Conservation (phyloP, 2,888 invertebrate genomes). For the Congeria kusceri region DNA sequence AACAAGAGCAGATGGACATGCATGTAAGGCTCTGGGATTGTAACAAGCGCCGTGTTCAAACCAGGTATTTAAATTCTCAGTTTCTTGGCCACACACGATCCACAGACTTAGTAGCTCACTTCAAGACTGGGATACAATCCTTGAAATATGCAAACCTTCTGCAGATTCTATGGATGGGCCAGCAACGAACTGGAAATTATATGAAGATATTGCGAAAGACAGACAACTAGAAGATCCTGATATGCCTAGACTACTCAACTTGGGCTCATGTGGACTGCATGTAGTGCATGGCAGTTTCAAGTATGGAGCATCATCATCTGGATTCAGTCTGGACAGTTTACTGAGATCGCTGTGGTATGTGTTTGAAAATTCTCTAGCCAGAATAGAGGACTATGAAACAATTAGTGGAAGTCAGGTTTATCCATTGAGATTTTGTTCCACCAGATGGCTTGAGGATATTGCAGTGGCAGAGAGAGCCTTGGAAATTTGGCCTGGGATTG, state of each 20-base stretch:
- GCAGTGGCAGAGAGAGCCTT: conserved; percentile 43
- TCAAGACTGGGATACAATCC: conserved; percentile 17
- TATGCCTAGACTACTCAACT: conserved; percentile 31
- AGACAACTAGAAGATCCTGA: conserved; percentile 26
- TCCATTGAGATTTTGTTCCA: conserved; percentile 68
- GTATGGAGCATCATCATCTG: conserved; percentile 34
- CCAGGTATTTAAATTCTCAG: conserved; percentile 43
- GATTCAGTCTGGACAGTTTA: conserved; percentile 62
- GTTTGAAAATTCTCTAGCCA: conserved; percentile 77
- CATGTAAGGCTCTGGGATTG: conserved; percentile 37
- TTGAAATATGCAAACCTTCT: conserved; percentile 24
- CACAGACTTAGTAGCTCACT: conserved; percentile 25
- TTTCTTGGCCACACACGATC: conserved; percentile 53
- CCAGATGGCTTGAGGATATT: conserved; percentile 55
- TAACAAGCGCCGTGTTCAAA: conserved; percentile 25
- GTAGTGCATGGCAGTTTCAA: conserved; percentile 62
- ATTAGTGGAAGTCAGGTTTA: conserved; percentile 51
- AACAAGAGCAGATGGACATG: conserved; percentile 62
- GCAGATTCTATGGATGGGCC: conserved; percentile 52
- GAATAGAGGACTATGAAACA: conserved; percentile 67
- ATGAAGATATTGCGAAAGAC: conserved; percentile 29
- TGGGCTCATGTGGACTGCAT: conserved; percentile 65
- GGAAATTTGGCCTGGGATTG: conserved; percentile 31
- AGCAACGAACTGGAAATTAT: conserved; percentile 50
- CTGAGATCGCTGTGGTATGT: conserved; percentile 69